Base-by-base conservation (phyloP, 2,888 invertebrate species). In the Cerceris ruficornis region DNA sequence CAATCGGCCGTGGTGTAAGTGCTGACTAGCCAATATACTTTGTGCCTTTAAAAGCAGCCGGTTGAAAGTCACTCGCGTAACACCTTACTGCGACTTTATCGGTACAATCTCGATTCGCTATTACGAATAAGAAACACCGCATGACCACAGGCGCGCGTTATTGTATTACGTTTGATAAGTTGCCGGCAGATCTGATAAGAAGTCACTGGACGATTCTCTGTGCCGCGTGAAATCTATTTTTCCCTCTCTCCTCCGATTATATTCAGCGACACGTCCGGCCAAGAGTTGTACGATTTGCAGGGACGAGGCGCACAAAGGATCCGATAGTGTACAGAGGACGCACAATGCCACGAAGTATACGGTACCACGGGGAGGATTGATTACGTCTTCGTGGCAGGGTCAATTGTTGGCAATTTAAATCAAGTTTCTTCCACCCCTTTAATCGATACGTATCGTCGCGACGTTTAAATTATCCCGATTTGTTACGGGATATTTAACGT, bases 101-200 rank as follows among this genome's bases (percentile, higher is more conserved):
- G 59, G 66, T 65, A 80, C 59, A 64, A 80, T 69, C 61, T 59
- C 75, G 68, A 67, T 75, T 49, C 67, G 69, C 64, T 69, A 73
- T 73, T 77, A 39, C 77, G 58, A 49, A 58, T 59, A 15, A 58
- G 65, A 17, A n/a, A 50, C 67, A 49, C 54, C 43, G 61, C 69
- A 46, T 69, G 62, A 75, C 64, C 52, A 52, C 11, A 4, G 28
- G 28, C 28, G 4, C 28, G 4, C 28, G 28, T 28, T 28, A 28
- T 28, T 28, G 28, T 28, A 28, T 28, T 28, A 28, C 28, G 28
- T 28, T 54, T 82, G 86, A 86, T 85, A 82, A 84, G 84, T 82
- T 77, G 77, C 82, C 80, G 78, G 77, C 66, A 65, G 71, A 84
- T 86, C 84, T 82, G 84, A 86, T 85, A 85, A 83, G 71, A 68